Evolutionary conservation across 2,888 invertebrate species (phyloP).

Genomic region (Tetranychus piercei): DNA sequence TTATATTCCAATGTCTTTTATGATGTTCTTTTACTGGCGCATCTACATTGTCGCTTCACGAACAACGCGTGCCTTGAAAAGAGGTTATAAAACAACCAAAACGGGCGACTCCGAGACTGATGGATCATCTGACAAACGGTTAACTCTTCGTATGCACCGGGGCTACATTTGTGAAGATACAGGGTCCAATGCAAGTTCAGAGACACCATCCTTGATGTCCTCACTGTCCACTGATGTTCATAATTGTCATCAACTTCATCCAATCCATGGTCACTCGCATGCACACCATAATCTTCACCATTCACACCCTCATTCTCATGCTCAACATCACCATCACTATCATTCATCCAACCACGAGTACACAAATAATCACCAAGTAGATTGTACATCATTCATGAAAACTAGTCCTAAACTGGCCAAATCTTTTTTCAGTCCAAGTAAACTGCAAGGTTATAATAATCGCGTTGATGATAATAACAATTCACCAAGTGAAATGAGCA

Average conservation of each 20-base stretch:
- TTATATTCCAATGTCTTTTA: constrained; percentile 91
- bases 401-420: background rate
- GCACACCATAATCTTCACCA: background rate
- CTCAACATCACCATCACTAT: background rate
- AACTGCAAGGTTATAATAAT: background rate
- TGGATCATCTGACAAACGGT: constrained; percentile 48
- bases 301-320: background rate
- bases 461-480: background rate
- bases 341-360: background rate
- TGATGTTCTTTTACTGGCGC: constrained; percentile 93
- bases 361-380: constrained; percentile 3
- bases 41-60: constrained; percentile 68
- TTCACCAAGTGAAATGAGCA: background rate
- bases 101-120: constrained; percentile 34
- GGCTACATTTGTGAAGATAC: constrained; percentile 36
- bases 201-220: background rate
- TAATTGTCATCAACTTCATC: background rate
- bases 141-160: constrained; percentile 73
- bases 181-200: background rate
- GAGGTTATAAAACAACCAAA: constrained; percentile 30
- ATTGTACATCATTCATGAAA: constrained; percentile 10
- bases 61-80: constrained; percentile 30
- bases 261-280: background rate
- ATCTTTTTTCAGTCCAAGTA: background rate
- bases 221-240: constrained; percentile 8